A percentile compares a stretch with the other conserved stretches of the same genome.
phyloP scores from a whole-genome alignment of 1,140 invertebrate species.

The Sarcophaga bullata region DNA sequence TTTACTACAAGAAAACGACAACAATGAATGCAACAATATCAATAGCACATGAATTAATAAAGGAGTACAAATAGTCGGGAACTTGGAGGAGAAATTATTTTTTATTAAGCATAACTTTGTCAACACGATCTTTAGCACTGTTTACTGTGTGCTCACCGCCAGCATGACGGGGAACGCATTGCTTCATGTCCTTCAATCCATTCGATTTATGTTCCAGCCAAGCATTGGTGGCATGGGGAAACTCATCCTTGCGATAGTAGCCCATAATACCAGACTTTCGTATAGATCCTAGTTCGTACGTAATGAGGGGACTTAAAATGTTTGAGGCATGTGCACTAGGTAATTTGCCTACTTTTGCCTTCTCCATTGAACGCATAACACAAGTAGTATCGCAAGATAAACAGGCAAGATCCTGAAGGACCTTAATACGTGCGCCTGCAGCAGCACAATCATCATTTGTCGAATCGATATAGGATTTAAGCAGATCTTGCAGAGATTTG shows the following conservation, averaged over 20 bases:
- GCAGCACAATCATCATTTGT: conserved; percentile 72
- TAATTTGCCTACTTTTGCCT: conserved; percentile 65
- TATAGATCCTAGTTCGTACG: conserved; percentile 73
- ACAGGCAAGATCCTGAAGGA: conserved; percentile 76
- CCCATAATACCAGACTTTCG: conserved; percentile 61
- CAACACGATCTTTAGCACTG: conserved; percentile 72
- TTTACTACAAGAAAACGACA: no score
- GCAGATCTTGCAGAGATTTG: conserved; percentile 71
- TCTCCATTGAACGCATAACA: conserved; percentile 73
- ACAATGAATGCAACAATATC: no score
- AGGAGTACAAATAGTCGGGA: no score
- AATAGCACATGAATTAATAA: no score
- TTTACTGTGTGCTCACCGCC: conserved; percentile 78
- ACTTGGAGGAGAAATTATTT: conserved; percentile 2
- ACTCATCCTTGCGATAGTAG: conserved; percentile 60
- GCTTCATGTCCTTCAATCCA: conserved; percentile 60
- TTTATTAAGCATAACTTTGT: conserved; percentile 57
- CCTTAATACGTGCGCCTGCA: conserved; percentile 73
- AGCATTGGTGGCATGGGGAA: conserved; percentile 53
- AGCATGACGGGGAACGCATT: conserved; percentile 76
- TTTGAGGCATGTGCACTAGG: conserved; percentile 68
- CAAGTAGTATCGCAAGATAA: conserved; percentile 79
- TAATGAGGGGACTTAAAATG: conserved; percentile 72
- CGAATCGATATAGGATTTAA: conserved; percentile 67
- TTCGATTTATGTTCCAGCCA: conserved; percentile 48